Evolutionary conservation across 2,888 invertebrate genomes (phyloP).

Genomic region (Lithophane leautieri): DNA sequence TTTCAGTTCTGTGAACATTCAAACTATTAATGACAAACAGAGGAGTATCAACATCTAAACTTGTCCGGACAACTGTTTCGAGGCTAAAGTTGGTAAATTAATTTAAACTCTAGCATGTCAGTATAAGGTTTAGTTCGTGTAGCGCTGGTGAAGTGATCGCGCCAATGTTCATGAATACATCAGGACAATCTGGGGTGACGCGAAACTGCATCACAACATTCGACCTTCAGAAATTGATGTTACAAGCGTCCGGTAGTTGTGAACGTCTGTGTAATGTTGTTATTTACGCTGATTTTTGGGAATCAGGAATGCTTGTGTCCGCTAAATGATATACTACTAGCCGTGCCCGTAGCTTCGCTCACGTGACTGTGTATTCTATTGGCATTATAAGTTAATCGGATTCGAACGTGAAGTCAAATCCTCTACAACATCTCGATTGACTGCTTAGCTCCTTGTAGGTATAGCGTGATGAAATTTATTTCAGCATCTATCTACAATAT

Average conservation of each 20-base stretch:
- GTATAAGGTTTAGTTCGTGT: conserved; percentile 62
- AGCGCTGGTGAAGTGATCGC: conserved; percentile 40
- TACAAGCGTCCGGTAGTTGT: conserved; percentile 13
- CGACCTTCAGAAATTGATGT: conserved; percentile 60
- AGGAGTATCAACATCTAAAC: conserved; percentile 67
- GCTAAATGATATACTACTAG: not conserved
- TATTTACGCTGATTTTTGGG: not conserved
- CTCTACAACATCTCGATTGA: too few species aligned
- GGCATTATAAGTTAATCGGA: too few species aligned
- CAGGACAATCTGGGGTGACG: conserved; percentile 64
- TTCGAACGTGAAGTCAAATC: too few species aligned
- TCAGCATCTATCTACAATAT: too few species aligned
- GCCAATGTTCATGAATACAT: conserved; percentile 71
- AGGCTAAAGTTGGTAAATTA: conserved; percentile 49
- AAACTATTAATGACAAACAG: conserved; percentile 67
- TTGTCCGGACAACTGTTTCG: conserved; percentile 51
- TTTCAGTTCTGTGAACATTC: conserved; percentile 36
- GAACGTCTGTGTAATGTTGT: not conserved
- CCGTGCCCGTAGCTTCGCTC: too few species aligned
- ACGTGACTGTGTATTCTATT: too few species aligned
- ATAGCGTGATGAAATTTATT: too few species aligned
- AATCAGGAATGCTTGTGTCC: not conserved
- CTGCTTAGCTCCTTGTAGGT: too few species aligned
- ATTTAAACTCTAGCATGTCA: conserved; percentile 58
- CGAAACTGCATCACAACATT: conserved; percentile 71